A percentile compares a stretch with the other conserved stretches of the same genome.
These are phyloP conservation scores for Enteromius unitaeniatus DNA, from an alignment of 2,797 vertebrate genomes.

Conservation along the genomic window DNA sequence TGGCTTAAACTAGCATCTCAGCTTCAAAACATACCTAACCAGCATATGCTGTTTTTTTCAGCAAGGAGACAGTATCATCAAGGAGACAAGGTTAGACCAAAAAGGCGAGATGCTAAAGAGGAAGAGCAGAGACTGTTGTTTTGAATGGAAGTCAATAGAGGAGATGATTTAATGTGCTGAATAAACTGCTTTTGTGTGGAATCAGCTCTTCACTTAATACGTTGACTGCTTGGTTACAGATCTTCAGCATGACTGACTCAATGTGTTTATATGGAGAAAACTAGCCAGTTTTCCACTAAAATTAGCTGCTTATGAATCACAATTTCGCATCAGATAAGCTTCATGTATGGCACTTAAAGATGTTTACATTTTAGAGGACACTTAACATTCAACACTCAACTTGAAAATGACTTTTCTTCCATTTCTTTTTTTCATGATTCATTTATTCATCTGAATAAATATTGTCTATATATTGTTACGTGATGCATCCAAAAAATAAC, in stretches of 20 bases:
- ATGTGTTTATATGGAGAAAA: not conserved
- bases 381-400: not conserved
- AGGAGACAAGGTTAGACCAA: not conserved
- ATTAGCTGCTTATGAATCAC: not conserved
- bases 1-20: no score
- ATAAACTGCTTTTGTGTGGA: conserved; percentile 8
- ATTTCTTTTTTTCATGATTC: no score
- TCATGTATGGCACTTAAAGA: not conserved
- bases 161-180: not conserved
- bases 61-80: not conserved
- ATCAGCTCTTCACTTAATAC: not conserved
- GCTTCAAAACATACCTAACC: no score
- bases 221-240: not conserved
- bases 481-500: not conserved
- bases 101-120: not conserved
- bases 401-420: not conserved
- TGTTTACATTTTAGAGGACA: not conserved
- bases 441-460: not conserved
- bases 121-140: conserved; percentile 1
- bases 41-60: no score
- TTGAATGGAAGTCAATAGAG: conserved; percentile 20
- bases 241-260: not conserved
- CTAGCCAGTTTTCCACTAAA: not conserved
- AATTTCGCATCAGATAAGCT: not conserved
- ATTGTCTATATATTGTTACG: not conserved